Conservation (phyloP, 1,140 invertebrate species). For the Leptinotarsa undecemlineata region DNA sequence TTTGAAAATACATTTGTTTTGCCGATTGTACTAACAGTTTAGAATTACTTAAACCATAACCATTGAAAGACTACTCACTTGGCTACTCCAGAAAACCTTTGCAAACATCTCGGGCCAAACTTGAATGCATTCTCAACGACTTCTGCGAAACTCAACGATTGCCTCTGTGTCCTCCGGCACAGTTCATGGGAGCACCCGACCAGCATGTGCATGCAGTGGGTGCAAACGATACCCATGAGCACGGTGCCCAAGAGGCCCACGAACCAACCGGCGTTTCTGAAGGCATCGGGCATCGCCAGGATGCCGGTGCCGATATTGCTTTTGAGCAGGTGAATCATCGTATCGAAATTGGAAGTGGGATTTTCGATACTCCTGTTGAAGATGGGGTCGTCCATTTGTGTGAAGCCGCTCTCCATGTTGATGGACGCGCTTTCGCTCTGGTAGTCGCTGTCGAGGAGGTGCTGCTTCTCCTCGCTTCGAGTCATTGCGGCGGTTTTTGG, state of each 20-base stretch:
- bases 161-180: slow-evolving; percentile 65
- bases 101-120: slow-evolving; percentile 68
- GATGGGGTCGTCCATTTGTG: slow-evolving; percentile 62
- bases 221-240: slow-evolving; percentile 77
- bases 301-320: slow-evolving; percentile 76
- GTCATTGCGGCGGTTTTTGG: slow-evolving; percentile 25
- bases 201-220: slow-evolving; percentile 87
- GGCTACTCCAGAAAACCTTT: slow-evolving; percentile 65
- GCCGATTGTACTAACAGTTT: too few relatives aligned
- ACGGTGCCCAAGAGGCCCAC: slow-evolving; percentile 70
- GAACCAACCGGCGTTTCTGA: slow-evolving; percentile 76
- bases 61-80: slow-evolving; percentile 57
- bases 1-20: neutral
- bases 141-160: slow-evolving; percentile 72
- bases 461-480: slow-evolving; percentile 57
- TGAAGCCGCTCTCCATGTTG: slow-evolving; percentile 51
- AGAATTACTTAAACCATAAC: too few relatives aligned
- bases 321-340: slow-evolving; percentile 78
- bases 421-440: slow-evolving; percentile 48
- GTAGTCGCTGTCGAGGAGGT: slow-evolving; percentile 57
- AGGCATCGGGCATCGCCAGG: slow-evolving; percentile 81
- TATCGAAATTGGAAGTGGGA: slow-evolving; percentile 80
- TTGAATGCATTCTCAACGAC: slow-evolving; percentile 73
- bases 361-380: slow-evolving; percentile 69
- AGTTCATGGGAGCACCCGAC: slow-evolving; percentile 74